Percentiles rank a stretch among this genome's conserved stretches.
phyloP scores from a whole-genome alignment of 2,888 invertebrate genomes.

The Chironomus tentans region DNA sequence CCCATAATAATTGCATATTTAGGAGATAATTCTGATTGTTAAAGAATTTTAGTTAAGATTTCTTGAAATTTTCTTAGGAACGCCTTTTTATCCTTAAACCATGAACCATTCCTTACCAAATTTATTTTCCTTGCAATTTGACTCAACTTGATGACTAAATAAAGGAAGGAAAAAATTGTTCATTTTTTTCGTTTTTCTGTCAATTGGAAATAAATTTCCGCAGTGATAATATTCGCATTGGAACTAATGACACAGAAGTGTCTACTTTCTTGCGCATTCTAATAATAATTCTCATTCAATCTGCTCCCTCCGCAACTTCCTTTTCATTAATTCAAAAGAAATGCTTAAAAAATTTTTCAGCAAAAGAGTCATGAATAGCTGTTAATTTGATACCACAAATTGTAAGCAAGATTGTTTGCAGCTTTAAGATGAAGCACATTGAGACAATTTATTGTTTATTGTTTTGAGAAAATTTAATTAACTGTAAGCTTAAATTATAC shows the following conservation, averaged over 20 bases:
- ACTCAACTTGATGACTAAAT: too few relatives aligned
- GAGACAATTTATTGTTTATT: too few relatives aligned
- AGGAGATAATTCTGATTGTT: too few relatives aligned
- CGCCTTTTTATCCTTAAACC: too few relatives aligned
- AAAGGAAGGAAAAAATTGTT: not conserved
- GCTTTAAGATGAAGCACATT: too few relatives aligned
- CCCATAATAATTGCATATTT: too few relatives aligned
- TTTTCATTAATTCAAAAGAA: not conserved
- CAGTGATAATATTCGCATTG: not conserved
- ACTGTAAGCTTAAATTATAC: too few relatives aligned
- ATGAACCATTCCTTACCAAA: too few relatives aligned
- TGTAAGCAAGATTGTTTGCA: not conserved
- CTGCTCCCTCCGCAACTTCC: not conserved
- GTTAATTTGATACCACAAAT: not conserved
- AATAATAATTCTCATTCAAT: not conserved
- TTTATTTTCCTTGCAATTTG: too few relatives aligned
- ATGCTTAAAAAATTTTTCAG: not conserved
- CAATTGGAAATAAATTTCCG: not conserved
- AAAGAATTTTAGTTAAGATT: too few relatives aligned
- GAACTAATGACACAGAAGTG: not conserved
- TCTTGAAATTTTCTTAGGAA: too few relatives aligned
- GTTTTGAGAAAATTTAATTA: too few relatives aligned
- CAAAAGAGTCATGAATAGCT: not conserved
- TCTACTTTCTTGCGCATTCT: not conserved
- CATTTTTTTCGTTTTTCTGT: not conserved